These are phyloP conservation scores for Lithophane leautieri DNA, from an alignment of 2,888 invertebrate species.

Conservation along the genomic window DNA sequence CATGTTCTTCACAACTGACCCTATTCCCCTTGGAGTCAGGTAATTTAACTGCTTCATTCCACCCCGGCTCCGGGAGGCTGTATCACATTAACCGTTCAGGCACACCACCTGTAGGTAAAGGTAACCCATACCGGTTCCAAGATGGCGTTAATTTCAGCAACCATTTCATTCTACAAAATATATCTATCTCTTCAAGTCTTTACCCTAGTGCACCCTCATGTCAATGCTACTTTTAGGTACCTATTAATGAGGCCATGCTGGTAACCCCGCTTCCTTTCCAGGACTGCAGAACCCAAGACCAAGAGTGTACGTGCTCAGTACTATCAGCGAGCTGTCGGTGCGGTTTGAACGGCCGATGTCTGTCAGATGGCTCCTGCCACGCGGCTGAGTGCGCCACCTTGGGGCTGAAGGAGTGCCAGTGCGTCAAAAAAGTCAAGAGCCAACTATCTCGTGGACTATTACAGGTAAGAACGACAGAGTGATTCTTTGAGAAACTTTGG, in stretches of 20 bases:
- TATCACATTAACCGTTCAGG: neutral
- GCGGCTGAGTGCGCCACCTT: conserved; percentile 87
- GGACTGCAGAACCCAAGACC: conserved; percentile 82
- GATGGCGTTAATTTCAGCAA: too few species aligned
- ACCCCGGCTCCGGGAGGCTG: neutral
- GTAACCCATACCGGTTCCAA: too few species aligned
- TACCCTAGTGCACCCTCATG: neutral
- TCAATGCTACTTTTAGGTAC: neutral
- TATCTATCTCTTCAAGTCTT: neutral
- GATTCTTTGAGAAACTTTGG: too few species aligned
- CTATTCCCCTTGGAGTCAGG: neutral
- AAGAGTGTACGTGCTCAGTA: conserved; percentile 80
- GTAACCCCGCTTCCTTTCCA: conserved; percentile 57
- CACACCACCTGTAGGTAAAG: too few species aligned
- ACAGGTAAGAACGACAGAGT: conserved; percentile 6
- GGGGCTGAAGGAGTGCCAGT: conserved; percentile 85
- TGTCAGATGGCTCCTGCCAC: conserved; percentile 82
- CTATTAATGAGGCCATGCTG: neutral
- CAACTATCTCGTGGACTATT: conserved; percentile 57
- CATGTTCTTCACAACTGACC: neutral
- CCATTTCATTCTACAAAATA: neutral
- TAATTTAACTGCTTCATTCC: neutral
- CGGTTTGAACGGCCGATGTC: conserved; percentile 86
- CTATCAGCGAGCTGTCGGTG: conserved; percentile 76
- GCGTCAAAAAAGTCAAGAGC: conserved; percentile 66